phyloP scores from a whole-genome alignment of 2,113 vertebrate species.

The Etia nguti region DNA sequence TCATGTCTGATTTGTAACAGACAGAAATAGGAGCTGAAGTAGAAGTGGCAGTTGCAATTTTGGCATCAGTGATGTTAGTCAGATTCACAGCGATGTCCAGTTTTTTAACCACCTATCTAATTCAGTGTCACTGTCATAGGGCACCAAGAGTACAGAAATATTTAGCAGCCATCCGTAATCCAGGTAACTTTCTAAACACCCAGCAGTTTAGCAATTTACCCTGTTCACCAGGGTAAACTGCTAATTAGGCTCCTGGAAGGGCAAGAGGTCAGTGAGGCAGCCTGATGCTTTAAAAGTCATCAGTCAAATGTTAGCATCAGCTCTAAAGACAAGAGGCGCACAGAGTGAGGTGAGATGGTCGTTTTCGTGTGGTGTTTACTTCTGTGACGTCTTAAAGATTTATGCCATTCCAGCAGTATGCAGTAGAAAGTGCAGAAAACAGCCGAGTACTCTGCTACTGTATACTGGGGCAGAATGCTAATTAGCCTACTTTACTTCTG shows the following conservation, averaged over 20 bases:
- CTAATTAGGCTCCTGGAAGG: not conserved
- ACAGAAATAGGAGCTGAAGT: not conserved
- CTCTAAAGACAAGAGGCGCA: not conserved
- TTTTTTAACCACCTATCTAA: not conserved
- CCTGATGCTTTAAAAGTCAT: not conserved
- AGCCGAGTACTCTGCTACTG: not conserved
- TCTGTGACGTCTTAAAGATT: not conserved
- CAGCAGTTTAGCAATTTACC: too few species aligned
- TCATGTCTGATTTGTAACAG: not conserved
- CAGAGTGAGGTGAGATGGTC: not conserved
- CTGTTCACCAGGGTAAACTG: not conserved
- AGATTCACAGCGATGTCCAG: not conserved
- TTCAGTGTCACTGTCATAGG: not conserved
- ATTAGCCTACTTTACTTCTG: slow-evolving; percentile 67
- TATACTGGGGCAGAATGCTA: slow-evolving; percentile 28
- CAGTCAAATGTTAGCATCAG: not conserved
- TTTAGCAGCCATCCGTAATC: not conserved
- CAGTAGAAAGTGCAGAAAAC: not conserved
- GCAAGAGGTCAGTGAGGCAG: not conserved
- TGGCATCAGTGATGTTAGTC: not conserved
- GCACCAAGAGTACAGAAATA: not conserved
- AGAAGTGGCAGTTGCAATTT: not conserved
- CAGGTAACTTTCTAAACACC: too few species aligned
- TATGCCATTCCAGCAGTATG: not conserved
- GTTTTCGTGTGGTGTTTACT: not conserved